Evolutionary conservation across 2,888 invertebrate genomes (phyloP).

Genomic region (Argyresthia albistria): DNA sequence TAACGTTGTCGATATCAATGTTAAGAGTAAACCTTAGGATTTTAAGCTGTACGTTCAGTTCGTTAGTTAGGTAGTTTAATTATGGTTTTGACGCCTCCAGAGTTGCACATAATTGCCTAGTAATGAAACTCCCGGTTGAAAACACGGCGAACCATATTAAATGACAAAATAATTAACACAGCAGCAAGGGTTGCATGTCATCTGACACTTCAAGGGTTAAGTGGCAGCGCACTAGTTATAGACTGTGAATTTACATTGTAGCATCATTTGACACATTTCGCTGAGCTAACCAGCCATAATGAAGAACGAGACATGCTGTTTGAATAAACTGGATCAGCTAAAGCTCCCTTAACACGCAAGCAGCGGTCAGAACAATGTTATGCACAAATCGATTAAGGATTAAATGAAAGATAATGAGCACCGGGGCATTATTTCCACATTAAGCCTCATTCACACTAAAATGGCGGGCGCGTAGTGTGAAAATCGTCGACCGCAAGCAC

Average conservation of each 20-base stretch:
- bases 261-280: too few relatives aligned
- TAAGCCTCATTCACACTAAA: conserved; percentile 39
- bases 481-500: conserved; percentile 1
- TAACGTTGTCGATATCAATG: too few relatives aligned
- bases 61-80: too few relatives aligned
- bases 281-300: too few relatives aligned
- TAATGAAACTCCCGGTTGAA: too few relatives aligned
- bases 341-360: not conserved
- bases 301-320: too few relatives aligned
- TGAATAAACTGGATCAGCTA: too few relatives aligned
- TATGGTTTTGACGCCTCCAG: too few relatives aligned
- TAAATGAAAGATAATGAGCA: conserved; percentile 58
- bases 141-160: conserved; percentile 21
- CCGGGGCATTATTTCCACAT: conserved; percentile 54
- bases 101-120: too few relatives aligned
- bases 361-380: not conserved
- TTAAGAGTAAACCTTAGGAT: too few relatives aligned
- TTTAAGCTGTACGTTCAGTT: too few relatives aligned
- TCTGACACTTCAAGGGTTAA: conserved; percentile 34
- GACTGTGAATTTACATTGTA: too few relatives aligned
- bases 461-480: conserved; percentile 15
- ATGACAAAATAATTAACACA: conserved; percentile 46
- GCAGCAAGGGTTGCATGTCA: conserved; percentile 24
- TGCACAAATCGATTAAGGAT: conserved; percentile 20
- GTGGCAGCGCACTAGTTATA: not conserved